These are phyloP conservation scores for Gandaritis pyraliata DNA, from an alignment of 2,888 invertebrate genomes.

Conservation along the genomic window DNA sequence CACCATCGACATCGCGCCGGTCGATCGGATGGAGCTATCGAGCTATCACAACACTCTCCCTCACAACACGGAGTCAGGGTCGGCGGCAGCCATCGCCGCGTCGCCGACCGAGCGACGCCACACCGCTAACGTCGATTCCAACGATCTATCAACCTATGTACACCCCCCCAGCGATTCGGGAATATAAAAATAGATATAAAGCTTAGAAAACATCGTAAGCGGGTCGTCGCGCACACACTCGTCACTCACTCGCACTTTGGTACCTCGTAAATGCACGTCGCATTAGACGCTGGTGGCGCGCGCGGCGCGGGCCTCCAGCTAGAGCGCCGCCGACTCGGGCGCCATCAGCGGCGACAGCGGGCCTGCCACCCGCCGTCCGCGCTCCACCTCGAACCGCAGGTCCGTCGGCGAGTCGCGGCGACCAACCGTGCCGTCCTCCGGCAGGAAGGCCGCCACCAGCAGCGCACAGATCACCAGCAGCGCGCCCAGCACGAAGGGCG, in stretches of 20 bases:
- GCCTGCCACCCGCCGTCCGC: slow-evolving; percentile 90
- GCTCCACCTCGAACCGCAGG: slow-evolving; percentile 92
- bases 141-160: slow-evolving; percentile 67
- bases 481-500: slow-evolving; percentile 99
- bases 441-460: slow-evolving; percentile 95
- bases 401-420: slow-evolving; percentile 86
- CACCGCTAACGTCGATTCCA: slow-evolving; percentile 55
- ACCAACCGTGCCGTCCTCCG: slow-evolving; percentile 83
- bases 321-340: slow-evolving; percentile 90
- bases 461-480: slow-evolving; percentile 98
- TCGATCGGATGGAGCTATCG: slow-evolving; percentile 28
- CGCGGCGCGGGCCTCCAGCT: slow-evolving; percentile 75
- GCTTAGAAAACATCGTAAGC: slow-evolving; percentile 72
- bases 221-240: slow-evolving; percentile 53
- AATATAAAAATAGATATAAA: slow-evolving; percentile 75
- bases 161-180: slow-evolving; percentile 61
- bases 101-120: slow-evolving; percentile 9
- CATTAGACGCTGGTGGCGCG: slow-evolving; percentile 78
- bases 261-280: slow-evolving; percentile 73
- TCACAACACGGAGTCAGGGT: slow-evolving; percentile 31
- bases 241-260: slow-evolving; percentile 65
- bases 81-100: background rate
- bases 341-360: slow-evolving; percentile 92
- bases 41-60: slow-evolving; percentile 37
- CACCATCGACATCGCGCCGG: slow-evolving; percentile 33